These are phyloP conservation scores for Melopsittacus undulatus DNA, from an alignment of 2,797 vertebrate species.

Conservation along the genomic window DNA sequence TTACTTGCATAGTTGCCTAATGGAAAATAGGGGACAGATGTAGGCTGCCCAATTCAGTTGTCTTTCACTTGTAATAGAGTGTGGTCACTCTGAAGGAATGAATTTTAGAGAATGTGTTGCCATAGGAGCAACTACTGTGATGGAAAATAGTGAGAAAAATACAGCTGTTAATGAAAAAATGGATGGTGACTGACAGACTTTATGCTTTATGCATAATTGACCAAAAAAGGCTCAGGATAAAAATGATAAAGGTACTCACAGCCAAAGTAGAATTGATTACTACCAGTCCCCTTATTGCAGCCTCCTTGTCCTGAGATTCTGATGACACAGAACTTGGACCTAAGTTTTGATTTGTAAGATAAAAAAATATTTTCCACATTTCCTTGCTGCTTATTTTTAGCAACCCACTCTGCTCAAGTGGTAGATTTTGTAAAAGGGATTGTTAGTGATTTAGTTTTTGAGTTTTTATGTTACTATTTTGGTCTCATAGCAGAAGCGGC, in stretches of 20 bases:
- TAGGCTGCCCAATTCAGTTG: background rate
- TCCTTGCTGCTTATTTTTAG: background rate
- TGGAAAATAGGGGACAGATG: constrained; percentile 21
- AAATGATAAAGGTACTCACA: background rate
- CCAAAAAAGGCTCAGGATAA: background rate
- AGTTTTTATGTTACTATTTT: background rate
- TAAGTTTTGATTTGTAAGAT: background rate
- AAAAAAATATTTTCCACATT: background rate
- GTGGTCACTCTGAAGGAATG: background rate
- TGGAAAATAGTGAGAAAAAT: constrained; percentile 39
- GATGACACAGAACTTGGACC: background rate
- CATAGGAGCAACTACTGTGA: constrained; percentile 23
- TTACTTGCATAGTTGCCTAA: background rate
- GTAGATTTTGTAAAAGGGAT: background rate
- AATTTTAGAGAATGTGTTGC: background rate
- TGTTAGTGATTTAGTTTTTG: background rate
- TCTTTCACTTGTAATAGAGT: background rate
- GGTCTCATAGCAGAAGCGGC: background rate
- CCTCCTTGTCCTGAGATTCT: background rate
- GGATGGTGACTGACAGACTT: background rate
- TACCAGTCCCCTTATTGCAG: background rate
- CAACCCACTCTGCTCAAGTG: background rate
- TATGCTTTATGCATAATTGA: background rate
- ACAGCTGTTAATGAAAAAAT: constrained; percentile 28
- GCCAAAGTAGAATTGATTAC: background rate